Evolutionary conservation across 2,888 invertebrate species (phyloP).

Genomic region (Dasysyrphus tricinctus): DNA sequence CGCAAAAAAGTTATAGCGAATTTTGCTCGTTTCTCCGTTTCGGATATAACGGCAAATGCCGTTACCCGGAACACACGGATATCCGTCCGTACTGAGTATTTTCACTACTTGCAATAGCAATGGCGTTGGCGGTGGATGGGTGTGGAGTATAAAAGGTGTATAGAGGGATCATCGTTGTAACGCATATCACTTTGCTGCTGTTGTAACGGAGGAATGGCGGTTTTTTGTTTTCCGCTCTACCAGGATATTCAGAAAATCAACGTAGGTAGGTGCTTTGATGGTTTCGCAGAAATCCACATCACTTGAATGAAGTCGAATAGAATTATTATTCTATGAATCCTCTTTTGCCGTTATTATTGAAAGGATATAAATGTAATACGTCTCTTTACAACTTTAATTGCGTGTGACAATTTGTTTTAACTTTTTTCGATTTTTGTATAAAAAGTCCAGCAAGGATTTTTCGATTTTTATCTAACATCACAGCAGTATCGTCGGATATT

Average conservation of each 20-base stretch:
- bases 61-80: constrained; percentile 35
- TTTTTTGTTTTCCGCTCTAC: not conserved
- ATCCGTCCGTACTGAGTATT: constrained; percentile 33
- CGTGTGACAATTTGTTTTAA: constrained; percentile 32
- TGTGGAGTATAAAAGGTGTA: constrained; percentile 2
- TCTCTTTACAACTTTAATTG: constrained; percentile 3
- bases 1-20: constrained; percentile 64
- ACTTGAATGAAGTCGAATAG: not conserved
- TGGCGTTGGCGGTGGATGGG: not conserved
- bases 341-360: not conserved
- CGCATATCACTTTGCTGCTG: constrained; percentile 53
- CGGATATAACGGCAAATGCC: constrained; percentile 49
- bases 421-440: not conserved
- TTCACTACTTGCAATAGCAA: too few species aligned
- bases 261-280: not conserved
- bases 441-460: constrained; percentile 3
- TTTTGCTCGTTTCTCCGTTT: constrained; percentile 40
- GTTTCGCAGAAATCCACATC: not conserved
- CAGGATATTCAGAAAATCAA: constrained; percentile 17
- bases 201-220: constrained; percentile 5
- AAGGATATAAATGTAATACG: not conserved
- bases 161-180: constrained; percentile 53
- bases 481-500: not conserved
- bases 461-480: not conserved
- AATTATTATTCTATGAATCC: constrained; percentile 5